phyloP scores from a whole-genome alignment of 1,140 invertebrate species.

The Plodia interpunctella region DNA sequence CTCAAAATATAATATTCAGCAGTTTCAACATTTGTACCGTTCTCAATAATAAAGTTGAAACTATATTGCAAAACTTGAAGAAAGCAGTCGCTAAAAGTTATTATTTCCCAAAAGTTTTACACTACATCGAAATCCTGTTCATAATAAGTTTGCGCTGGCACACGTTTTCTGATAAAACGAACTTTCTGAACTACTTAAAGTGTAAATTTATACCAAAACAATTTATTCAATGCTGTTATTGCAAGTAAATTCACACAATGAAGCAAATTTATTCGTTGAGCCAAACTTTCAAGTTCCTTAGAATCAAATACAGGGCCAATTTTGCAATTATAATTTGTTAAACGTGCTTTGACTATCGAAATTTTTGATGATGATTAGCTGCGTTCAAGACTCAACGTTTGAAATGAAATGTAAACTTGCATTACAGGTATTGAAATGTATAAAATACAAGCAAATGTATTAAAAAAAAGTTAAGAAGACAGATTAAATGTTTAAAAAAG shows the following conservation, averaged over 20 bases:
- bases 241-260: slow-evolving; percentile 29
- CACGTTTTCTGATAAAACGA: slow-evolving; percentile 4
- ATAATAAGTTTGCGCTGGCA: neutral
- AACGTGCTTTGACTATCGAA: slow-evolving; percentile 4
- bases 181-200: slow-evolving; percentile 22
- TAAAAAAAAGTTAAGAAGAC: too few species aligned
- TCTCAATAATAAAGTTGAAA: neutral
- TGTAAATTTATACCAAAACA: slow-evolving; percentile 33
- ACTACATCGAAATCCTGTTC: slow-evolving; percentile 2
- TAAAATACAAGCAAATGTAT: too few species aligned
- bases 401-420: too few species aligned
- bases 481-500: slow-evolving; percentile 2
- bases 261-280: slow-evolving; percentile 29
- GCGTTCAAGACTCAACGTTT: too few species aligned
- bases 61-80: neutral
- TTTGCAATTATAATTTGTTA: slow-evolving; percentile 27
- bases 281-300: slow-evolving; percentile 21
- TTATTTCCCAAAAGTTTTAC: neutral
- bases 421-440: too few species aligned
- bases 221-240: slow-evolving; percentile 38
- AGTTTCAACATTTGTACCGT: neutral
- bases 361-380: too few species aligned
- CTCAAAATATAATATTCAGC: neutral
- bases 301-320: slow-evolving; percentile 10
- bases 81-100: neutral